Evolutionary conservation across 2,888 invertebrate genomes (phyloP).

Genomic region (Athetis lepigone): DNA sequence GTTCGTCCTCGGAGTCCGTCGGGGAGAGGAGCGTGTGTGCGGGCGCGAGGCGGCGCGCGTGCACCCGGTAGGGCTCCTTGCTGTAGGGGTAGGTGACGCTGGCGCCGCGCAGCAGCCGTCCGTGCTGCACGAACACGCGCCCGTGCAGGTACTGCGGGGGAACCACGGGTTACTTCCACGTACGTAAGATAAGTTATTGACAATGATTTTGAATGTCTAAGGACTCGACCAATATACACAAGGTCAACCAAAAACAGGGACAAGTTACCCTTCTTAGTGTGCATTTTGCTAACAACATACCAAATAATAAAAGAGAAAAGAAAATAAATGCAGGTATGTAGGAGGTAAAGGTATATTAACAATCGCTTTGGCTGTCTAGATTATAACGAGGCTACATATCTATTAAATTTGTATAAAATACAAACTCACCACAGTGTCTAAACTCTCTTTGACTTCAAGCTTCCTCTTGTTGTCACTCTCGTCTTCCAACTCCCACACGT

Average conservation of each 20-base stretch:
- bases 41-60: conserved; percentile 80
- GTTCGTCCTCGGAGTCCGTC: conserved; percentile 82
- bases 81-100: conserved; percentile 89
- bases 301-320: too few species aligned
- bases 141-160: conserved; percentile 94
- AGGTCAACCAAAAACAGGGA: too few species aligned
- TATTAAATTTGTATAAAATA: not conserved
- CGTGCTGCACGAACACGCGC: conserved; percentile 93
- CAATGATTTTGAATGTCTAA: too few species aligned
- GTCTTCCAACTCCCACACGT: conserved; percentile 84
- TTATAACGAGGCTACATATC: too few species aligned
- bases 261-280: too few species aligned
- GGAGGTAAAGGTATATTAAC: too few species aligned
- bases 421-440: conserved; percentile 81
- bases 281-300: too few species aligned
- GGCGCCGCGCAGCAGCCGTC: conserved; percentile 92
- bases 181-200: not conserved
- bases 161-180: conserved; percentile 14
- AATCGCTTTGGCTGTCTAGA: too few species aligned
- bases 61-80: conserved; percentile 85
- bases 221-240: too few species aligned
- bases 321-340: too few species aligned
- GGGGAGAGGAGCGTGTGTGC: conserved; percentile 77
- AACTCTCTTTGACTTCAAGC: conserved; percentile 72
- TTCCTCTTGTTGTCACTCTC: conserved; percentile 76